Evolutionary conservation across 2,797 vertebrate genomes (phyloP).

Genomic region (Alcedo atthis): DNA sequence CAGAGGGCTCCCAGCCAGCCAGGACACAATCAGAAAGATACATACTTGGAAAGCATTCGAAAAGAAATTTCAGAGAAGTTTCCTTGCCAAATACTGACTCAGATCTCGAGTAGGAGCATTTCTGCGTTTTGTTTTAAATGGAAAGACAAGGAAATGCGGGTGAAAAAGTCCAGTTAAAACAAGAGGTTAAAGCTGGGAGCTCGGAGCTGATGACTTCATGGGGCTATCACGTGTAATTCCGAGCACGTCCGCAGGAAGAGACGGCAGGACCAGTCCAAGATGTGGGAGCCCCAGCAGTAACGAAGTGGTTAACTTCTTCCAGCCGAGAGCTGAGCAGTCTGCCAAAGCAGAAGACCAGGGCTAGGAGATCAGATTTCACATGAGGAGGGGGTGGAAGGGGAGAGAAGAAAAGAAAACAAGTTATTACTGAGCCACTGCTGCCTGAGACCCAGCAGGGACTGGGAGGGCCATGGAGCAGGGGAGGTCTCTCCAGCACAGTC

Average conservation of each 20-base stretch:
- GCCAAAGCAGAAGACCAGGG: slow-evolving; percentile 78
- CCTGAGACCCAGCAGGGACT: slow-evolving; percentile 63
- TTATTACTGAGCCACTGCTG: slow-evolving; percentile 43
- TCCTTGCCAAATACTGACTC: slow-evolving; percentile 46
- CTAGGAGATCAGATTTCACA: slow-evolving; percentile 74
- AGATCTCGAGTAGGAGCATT: slow-evolving; percentile 16
- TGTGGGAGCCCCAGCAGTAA: background rate
- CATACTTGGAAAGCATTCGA: slow-evolving; percentile 15
- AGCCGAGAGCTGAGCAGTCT: slow-evolving; percentile 71
- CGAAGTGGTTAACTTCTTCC: slow-evolving; percentile 74
- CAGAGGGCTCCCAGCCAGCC: background rate
- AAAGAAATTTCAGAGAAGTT: background rate
- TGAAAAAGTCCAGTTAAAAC: background rate
- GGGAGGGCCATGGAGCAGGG: slow-evolving; percentile 11
- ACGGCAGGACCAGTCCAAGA: background rate
- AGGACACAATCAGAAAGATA: slow-evolving; percentile 11
- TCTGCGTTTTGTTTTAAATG: background rate
- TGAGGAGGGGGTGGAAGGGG: slow-evolving; percentile 71
- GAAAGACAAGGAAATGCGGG: background rate
- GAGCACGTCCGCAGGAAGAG: background rate
- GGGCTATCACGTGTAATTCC: background rate
- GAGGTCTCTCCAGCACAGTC: slow-evolving; percentile 5
- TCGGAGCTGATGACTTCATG: background rate
- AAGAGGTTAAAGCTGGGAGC: background rate
- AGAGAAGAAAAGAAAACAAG: slow-evolving; percentile 74